Evolutionary conservation across 2,888 invertebrate genomes (phyloP).

Genomic region (Malthinus seriepunctatus): DNA sequence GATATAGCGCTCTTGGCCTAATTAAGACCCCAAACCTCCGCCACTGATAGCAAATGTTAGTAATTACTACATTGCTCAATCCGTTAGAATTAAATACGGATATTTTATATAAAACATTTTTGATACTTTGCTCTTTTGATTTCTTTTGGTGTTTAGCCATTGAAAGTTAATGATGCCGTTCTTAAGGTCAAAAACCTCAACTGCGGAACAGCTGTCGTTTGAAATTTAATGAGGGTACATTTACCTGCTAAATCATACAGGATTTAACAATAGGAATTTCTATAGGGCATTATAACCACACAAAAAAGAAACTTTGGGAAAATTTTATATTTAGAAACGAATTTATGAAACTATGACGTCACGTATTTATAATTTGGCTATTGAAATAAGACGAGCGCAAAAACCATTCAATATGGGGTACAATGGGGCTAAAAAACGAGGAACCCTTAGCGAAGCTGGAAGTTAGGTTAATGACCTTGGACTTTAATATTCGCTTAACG

Average conservation of each 20-base stretch:
- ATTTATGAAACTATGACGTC: background rate
- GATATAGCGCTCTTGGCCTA: no score
- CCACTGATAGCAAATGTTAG: no score
- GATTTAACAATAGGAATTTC: background rate
- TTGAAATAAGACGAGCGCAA: no score
- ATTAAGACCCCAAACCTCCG: no score
- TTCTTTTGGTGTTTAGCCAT: conserved; percentile 10
- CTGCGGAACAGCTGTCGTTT: conserved; percentile 2
- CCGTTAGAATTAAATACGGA: no score
- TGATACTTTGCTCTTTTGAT: conserved; percentile 3
- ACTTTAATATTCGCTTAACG: conserved; percentile 27
- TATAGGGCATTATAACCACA: background rate
- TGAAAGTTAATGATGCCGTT: no score
- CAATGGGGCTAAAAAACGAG: no score
- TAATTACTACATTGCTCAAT: no score
- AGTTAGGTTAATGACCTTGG: conserved; percentile 51
- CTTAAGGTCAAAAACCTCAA: background rate
- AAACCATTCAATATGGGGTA: no score
- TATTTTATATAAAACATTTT: conserved; percentile 16
- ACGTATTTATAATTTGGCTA: no score
- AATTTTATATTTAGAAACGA: background rate
- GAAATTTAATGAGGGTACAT: conserved; percentile 1
- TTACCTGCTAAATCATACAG: background rate
- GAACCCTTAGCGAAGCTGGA: background rate
- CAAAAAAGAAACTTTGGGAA: background rate